Conservation (phyloP, 2,113 vertebrate genomes). For the Phrynocephalus versicolor region DNA sequence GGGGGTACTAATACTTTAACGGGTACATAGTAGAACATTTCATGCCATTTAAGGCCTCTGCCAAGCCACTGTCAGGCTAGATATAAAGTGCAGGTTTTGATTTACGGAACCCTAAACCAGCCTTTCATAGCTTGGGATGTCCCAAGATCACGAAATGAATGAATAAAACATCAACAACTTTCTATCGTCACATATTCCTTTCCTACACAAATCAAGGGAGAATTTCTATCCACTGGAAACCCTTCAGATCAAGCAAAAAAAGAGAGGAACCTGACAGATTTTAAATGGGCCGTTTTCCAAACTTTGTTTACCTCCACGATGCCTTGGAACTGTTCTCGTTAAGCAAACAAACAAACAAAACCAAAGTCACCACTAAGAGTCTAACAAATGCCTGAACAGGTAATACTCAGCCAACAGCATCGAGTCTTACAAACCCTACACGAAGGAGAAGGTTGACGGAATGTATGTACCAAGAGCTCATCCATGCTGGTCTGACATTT, state of each 20-base stretch:
- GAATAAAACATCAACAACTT: background rate
- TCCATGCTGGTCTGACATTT: slow-evolving; percentile 98
- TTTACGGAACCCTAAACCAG: too few relatives aligned
- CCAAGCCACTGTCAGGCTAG: too few relatives aligned
- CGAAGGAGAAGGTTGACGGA: background rate
- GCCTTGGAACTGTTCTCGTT: background rate
- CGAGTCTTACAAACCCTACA: background rate
- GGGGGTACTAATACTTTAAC: too few relatives aligned
- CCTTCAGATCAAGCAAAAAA: background rate
- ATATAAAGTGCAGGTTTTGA: too few relatives aligned
- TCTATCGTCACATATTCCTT: background rate
- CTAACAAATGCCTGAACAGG: background rate
- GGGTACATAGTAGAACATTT: too few relatives aligned
- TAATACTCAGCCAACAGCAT: background rate
- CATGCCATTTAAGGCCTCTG: too few relatives aligned
- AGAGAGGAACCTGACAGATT: background rate
- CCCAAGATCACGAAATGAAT: background rate
- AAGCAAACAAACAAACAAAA: too few relatives aligned
- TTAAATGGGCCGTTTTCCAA: background rate
- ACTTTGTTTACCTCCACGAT: background rate
- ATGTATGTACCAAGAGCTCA: slow-evolving; percentile 87
- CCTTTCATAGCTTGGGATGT: background rate
- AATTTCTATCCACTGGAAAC: background rate
- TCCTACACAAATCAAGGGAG: background rate
- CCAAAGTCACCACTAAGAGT: background rate